Percentiles rank a stretch among this genome's conserved stretches.
Conservation (phyloP, 2,888 invertebrate genomes). For the Mesorhabditis spiculigera region DNA sequence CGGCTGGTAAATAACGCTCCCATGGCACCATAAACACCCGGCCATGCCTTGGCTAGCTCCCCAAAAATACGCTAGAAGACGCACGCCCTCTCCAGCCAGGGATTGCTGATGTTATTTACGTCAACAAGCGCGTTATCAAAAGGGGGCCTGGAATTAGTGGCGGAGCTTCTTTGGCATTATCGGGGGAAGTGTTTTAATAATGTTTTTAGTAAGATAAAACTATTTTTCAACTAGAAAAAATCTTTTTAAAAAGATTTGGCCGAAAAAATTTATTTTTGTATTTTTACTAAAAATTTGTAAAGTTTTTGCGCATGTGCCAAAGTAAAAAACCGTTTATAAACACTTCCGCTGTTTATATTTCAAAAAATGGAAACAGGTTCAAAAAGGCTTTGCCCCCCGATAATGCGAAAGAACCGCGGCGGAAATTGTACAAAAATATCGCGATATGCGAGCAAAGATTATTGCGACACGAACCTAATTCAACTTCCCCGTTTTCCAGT, state of each 20-base stretch:
- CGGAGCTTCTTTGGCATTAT: background rate
- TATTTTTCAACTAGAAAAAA: background rate
- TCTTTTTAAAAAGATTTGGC: background rate
- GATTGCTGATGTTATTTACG: background rate
- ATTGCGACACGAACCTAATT: background rate
- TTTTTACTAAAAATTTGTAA: too few relatives aligned
- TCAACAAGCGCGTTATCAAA: slow-evolving; percentile 1
- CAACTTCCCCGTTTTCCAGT: slow-evolving; percentile 61
- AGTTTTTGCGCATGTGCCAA: background rate
- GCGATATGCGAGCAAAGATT: too few relatives aligned
- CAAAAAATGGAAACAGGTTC: too few relatives aligned
- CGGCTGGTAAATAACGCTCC: slow-evolving; percentile 11
- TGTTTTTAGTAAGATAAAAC: too few relatives aligned
- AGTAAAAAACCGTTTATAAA: too few relatives aligned
- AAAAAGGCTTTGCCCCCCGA: too few relatives aligned
- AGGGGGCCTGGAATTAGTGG: background rate
- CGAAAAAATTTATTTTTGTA: background rate
- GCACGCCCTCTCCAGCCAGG: slow-evolving; percentile 2
- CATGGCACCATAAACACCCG: too few relatives aligned
- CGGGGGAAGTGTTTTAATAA: background rate
- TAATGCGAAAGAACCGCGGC: too few relatives aligned
- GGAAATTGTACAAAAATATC: too few relatives aligned
- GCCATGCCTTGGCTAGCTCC: background rate
- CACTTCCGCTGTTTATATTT: too few relatives aligned
- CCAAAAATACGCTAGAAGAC: slow-evolving; percentile 4